Percentiles rank a stretch among this genome's conserved stretches.
Conservation (phyloP, 2,888 invertebrate species). For the Dasypogon diadema region DNA sequence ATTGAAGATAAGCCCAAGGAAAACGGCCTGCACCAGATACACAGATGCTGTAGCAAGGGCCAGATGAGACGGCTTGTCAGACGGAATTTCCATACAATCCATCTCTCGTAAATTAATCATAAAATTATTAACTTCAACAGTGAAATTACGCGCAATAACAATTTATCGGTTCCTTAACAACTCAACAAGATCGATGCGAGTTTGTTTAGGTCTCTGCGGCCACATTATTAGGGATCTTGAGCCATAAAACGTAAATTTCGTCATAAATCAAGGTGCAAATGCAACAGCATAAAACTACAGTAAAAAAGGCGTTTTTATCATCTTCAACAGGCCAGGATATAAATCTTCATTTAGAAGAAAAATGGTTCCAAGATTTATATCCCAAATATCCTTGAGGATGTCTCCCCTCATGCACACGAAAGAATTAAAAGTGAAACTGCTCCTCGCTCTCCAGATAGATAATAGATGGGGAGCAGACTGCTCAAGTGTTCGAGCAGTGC, state of each 20-base stretch:
- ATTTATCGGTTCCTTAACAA: slow-evolving; percentile 47
- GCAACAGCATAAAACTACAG: slow-evolving; percentile 13
- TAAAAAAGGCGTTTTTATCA: slow-evolving; percentile 19
- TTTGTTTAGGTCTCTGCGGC: slow-evolving; percentile 41
- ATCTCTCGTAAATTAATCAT: slow-evolving; percentile 40
- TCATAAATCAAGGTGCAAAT: slow-evolving; percentile 44
- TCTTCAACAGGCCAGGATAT: slow-evolving; percentile 14
- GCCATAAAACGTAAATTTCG: slow-evolving; percentile 41
- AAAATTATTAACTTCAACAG: slow-evolving; percentile 50
- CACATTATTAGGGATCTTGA: neutral
- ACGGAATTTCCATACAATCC: slow-evolving; percentile 25
- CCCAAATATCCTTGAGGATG: slow-evolving; percentile 51
- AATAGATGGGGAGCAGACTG: slow-evolving; percentile 20
- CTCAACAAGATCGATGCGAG: slow-evolving; percentile 48
- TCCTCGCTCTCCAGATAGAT: neutral
- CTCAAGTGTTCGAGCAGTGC: neutral
- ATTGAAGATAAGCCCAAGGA: slow-evolving; percentile 7
- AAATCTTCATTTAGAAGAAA: slow-evolving; percentile 53
- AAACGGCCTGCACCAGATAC: slow-evolving; percentile 1
- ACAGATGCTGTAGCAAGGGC: no score
- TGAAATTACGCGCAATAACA: slow-evolving; percentile 47
- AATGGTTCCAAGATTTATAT: slow-evolving; percentile 48
- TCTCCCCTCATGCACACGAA: slow-evolving; percentile 22
- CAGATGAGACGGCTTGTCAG: no score
- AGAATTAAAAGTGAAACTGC: slow-evolving; percentile 44